Conservation (phyloP, 2,797 vertebrate species). For the Lagothrix lagotricha region DNA sequence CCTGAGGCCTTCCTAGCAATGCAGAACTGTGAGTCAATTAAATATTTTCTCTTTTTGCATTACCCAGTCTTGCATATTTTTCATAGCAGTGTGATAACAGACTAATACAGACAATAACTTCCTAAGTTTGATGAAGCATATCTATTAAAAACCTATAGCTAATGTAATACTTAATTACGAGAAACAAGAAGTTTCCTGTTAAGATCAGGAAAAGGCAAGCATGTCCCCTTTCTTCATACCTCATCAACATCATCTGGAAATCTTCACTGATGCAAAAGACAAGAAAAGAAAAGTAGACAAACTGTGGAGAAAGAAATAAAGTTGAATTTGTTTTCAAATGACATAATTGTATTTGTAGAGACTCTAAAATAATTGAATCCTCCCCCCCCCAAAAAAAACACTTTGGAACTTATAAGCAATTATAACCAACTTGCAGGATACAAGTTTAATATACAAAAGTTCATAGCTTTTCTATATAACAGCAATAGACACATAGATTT, state of each 20-base stretch:
- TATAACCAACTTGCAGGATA: neutral
- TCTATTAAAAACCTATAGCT: neutral
- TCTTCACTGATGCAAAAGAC: neutral
- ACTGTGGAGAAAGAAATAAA: neutral
- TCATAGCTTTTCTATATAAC: neutral
- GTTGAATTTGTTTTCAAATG: neutral
- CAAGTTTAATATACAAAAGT: neutral
- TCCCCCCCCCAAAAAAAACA: neutral
- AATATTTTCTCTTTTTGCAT: no score
- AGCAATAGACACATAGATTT: neutral
- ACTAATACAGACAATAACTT: neutral
- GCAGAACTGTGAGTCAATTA: no score
- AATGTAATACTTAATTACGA: neutral
- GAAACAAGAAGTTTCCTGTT: neutral
- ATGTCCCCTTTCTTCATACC: neutral
- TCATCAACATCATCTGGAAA: neutral
- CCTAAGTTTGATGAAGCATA: neutral
- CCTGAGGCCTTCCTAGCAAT: no score
- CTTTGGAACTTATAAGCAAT: neutral
- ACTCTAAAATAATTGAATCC: neutral
- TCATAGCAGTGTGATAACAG: no score
- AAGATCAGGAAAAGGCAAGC: neutral
- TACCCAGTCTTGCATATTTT: no score
- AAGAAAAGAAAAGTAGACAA: neutral
- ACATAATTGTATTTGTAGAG: neutral